Conservation (phyloP, 2,888 invertebrate species). For the Augiades crinisus region DNA sequence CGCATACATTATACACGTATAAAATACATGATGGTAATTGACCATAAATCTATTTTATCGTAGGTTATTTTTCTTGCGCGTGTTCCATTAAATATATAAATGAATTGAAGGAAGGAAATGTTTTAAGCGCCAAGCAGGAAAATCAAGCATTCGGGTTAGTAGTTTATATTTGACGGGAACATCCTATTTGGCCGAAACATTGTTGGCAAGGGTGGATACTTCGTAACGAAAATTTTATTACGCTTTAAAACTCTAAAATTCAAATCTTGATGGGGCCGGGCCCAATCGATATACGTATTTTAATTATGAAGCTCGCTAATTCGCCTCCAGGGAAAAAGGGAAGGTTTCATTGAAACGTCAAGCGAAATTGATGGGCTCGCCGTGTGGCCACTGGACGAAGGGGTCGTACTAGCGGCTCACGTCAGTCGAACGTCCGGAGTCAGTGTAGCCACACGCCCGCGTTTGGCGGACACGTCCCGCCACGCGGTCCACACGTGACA, state of each 20-base stretch:
- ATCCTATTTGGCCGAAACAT: constrained; percentile 25
- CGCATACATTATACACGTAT: too few species aligned
- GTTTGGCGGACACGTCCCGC: constrained; percentile 54
- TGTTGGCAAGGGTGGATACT: constrained; percentile 19
- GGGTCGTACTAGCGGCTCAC: constrained; percentile 62
- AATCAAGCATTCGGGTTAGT: constrained; percentile 28
- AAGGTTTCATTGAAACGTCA: constrained; percentile 77
- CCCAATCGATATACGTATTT: constrained; percentile 40
- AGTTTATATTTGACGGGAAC: constrained; percentile 27
- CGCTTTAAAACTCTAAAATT: constrained; percentile 12
- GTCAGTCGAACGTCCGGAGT: constrained; percentile 72
- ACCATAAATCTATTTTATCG: not conserved
- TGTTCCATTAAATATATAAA: constrained; percentile 25
- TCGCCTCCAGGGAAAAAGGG: constrained; percentile 67
- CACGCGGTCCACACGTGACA: constrained; percentile 56
- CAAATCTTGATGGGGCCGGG: constrained; percentile 1
- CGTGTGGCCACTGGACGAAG: constrained; percentile 73
- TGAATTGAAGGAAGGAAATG: constrained; percentile 22
- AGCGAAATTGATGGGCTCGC: constrained; percentile 74
- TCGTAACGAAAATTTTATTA: constrained; percentile 19
- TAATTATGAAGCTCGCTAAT: constrained; percentile 68
- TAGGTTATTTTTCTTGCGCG: constrained; percentile 15
- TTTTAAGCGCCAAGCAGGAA: constrained; percentile 26
- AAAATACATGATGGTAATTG: too few species aligned
- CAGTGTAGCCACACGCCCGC: constrained; percentile 72